Base-by-base conservation (phyloP, 2,113 vertebrate species). In the Amphiprion percula region DNA sequence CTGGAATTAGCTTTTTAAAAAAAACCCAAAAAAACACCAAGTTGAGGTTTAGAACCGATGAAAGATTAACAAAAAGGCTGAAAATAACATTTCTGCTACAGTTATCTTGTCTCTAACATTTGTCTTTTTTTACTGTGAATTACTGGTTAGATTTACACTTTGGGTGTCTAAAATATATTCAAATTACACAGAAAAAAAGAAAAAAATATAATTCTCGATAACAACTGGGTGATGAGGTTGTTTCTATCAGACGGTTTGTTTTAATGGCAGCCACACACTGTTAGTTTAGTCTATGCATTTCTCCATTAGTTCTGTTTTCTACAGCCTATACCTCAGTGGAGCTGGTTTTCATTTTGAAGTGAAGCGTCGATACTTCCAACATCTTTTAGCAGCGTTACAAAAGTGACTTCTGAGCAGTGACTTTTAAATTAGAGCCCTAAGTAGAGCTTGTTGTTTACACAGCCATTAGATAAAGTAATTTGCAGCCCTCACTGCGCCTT, bases 341-440 rank as follows among this genome's bases (percentile, higher is more conserved):
- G 47, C 56, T 65, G 47, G 37, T 33, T 15, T 39, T 33, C 63
- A 21, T 23, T 53, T 21, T 58, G 11, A 69, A 64, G 23, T 23
- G 10, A 54, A 30, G 44, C 52, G 4, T 46, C 4, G 49, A 37
- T 37, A 2, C 33, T 54, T 39, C 12, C 46, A 56, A 1, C 41
- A 16, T 39, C 21, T 6, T 8, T 16, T 30, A 37, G 37, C 2
- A 16, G 49, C 28, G 23, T 62, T 33, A 15, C 41, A 33, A 61
- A 58, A 2, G 16, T 21, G 17, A 8, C 21, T 58, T 26, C 8
- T 46, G n/a, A 75, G 59, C 17, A 4, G 14, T 12, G 54, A 66
- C 30, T 72, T 74, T 84, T 52, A 74, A 55, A 61, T 53, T 10
- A 23, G 2, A 80, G 72, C 44, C n/a, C 79, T 33, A 23, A 79